Evolutionary conservation across 2,113 vertebrate genomes (phyloP).

Genomic region (Morphnarchus princeps): DNA sequence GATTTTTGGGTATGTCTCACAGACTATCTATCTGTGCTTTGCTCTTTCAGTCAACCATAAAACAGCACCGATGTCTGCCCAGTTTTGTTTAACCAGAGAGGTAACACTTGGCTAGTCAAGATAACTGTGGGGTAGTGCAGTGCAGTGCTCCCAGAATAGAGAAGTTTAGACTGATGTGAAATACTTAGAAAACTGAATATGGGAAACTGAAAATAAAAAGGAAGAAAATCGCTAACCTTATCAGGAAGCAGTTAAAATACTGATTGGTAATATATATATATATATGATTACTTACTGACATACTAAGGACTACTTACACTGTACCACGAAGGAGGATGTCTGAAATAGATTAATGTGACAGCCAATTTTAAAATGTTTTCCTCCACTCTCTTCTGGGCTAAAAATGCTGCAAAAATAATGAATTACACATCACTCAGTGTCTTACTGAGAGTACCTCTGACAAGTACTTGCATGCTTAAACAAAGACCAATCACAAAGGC

Average conservation of each 20-base stretch:
- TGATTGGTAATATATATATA: fast-evolving
- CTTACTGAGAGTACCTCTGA: not conserved
- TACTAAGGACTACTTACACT: not conserved
- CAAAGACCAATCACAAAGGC: not conserved
- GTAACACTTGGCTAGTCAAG: not conserved
- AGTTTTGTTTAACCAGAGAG: not conserved
- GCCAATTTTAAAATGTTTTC: not conserved
- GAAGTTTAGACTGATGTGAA: not conserved
- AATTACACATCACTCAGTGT: not conserved
- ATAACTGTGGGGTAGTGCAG: not conserved
- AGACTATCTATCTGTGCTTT: not conserved
- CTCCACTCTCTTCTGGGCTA: not conserved
- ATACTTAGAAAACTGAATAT: not conserved
- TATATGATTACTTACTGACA: not conserved
- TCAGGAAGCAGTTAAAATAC: not conserved
- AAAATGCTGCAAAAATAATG: not conserved
- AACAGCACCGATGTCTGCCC: not conserved
- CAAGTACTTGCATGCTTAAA: not conserved
- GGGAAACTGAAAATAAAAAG: not conserved
- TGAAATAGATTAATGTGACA: not conserved
- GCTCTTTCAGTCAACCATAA: not conserved
- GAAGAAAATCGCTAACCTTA: fast-evolving
- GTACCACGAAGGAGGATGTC: not conserved
- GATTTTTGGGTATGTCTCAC: not conserved
- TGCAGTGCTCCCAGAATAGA: not conserved